A percentile compares a stretch with the other conserved stretches of the same genome.
phyloP scores from a whole-genome alignment of 2,797 vertebrate genomes.

The Geotrypetes seraphini region DNA sequence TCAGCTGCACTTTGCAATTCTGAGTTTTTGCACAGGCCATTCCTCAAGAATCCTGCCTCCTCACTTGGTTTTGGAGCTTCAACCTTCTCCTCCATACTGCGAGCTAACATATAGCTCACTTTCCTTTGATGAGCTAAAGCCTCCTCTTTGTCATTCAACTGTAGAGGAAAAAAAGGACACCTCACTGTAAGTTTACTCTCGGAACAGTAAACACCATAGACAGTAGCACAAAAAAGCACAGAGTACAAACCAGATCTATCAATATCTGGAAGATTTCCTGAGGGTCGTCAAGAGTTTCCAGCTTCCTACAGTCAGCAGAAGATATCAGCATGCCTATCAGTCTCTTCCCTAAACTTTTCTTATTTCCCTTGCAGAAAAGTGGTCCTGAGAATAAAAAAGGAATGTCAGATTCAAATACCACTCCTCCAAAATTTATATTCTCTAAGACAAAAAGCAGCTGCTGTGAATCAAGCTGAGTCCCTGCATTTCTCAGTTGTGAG shows the following conservation, averaged over 20 bases:
- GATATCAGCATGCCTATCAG: slow-evolving; percentile 55
- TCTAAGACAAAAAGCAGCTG: too few relatives aligned
- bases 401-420: background rate
- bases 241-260: slow-evolving; percentile 65
- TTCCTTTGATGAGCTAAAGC: slow-evolving; percentile 86
- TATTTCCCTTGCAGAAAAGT: slow-evolving; percentile 2
- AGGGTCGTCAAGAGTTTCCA: slow-evolving; percentile 39
- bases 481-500: too few relatives aligned
- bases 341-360: slow-evolving; percentile 50
- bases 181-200: background rate
- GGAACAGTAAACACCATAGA: too few relatives aligned
- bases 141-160: slow-evolving; percentile 88
- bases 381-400: slow-evolving; percentile 12
- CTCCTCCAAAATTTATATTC: too few relatives aligned
- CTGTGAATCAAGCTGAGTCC: too few relatives aligned
- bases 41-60: background rate
- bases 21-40: slow-evolving; percentile 3
- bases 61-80: slow-evolving; percentile 17
- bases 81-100: slow-evolving; percentile 58
- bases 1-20: background rate
- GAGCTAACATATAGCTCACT: slow-evolving; percentile 85
- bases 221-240: too few relatives aligned
- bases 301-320: slow-evolving; percentile 37
- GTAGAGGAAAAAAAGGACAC: background rate
- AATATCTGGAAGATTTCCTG: slow-evolving; percentile 59